Base-by-base conservation (phyloP, 2,888 invertebrate species). In the Cerceris ruficornis region DNA sequence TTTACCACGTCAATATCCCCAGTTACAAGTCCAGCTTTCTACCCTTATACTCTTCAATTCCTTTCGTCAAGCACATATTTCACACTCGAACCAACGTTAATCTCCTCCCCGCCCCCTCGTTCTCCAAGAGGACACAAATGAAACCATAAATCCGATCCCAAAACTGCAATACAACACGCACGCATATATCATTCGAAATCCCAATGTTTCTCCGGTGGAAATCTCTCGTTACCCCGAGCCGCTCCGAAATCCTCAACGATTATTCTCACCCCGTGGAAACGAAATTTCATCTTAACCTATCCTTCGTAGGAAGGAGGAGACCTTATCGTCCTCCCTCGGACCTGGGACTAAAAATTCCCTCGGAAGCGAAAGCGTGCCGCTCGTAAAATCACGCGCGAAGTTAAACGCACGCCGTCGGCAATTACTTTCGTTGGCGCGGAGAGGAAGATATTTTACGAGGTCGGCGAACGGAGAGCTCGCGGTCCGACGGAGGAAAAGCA, bases 391-490 rank as follows among this genome's bases (percentile, higher is more conserved):
- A 54, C 52, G 39, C 42, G 69, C 60, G 49, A 49, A n/a, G 65
- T 46, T 69, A 75, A 68, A 58, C 57, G 58, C 57, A 61, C 67
- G 58, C 42, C 59, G 42, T 49, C 28, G 46, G 71, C 68, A 64
- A 76, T 77, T 69, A 64, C 71, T 67, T 66, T 59, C 67, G 68
- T 64, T 67, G 66, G 52, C 43, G 46, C 58, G 58, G 39, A 67
- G 59, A 71, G 69, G 50, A 41, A 62, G 62, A 61, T 64, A 73
- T 69, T 69, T 73, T 69, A 73, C 69, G 73, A 69, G 71, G 71
- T 75, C 58, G 67, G 57, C 61, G 75, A 70, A 70, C 65, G 75
- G 28, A 60, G 60, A 59, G 39, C 6, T 41, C 14, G 41, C 39
- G 6, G 55, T 7, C 43, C 39, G 49, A 9, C 49, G 28, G 41